These are phyloP conservation scores for Leptogaster cylindrica DNA, from an alignment of 2,888 invertebrate species.

Conservation along the genomic window DNA sequence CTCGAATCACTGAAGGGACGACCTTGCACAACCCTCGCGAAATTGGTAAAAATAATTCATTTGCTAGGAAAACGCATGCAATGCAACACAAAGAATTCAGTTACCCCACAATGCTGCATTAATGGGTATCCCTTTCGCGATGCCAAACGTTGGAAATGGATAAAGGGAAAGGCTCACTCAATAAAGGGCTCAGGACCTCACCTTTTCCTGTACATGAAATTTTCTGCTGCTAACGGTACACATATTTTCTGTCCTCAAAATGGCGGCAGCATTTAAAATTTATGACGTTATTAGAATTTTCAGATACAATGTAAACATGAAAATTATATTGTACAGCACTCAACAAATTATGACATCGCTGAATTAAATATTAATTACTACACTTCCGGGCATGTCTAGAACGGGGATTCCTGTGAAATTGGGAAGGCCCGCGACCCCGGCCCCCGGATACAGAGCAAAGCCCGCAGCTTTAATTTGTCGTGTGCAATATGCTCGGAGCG, in stretches of 20 bases:
- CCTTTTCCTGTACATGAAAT: too few species aligned
- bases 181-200: too few species aligned
- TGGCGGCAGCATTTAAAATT: slow-evolving; percentile 9
- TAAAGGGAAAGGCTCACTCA: too few species aligned
- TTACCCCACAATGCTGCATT: too few species aligned
- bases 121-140: too few species aligned
- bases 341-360: slow-evolving; percentile 14
- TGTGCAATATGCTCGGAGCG: neutral
- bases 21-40: too few species aligned
- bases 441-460: neutral
- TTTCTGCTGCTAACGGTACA: too few species aligned
- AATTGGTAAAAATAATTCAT: neutral
- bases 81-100: too few species aligned
- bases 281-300: slow-evolving; percentile 20
- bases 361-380: slow-evolving; percentile 22
- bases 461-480: slow-evolving; percentile 8
- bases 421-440: neutral
- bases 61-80: neutral
- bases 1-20: too few species aligned
- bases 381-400: neutral
- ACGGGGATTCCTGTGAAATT: too few species aligned
- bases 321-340: slow-evolving; percentile 1
- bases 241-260: too few species aligned
- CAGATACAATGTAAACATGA: slow-evolving; percentile 20
- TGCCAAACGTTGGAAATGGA: too few species aligned